A percentile compares a stretch with the other conserved stretches of the same genome.
Conservation (phyloP, 2,797 vertebrate genomes). For the Chaetophractus vellerosus region DNA sequence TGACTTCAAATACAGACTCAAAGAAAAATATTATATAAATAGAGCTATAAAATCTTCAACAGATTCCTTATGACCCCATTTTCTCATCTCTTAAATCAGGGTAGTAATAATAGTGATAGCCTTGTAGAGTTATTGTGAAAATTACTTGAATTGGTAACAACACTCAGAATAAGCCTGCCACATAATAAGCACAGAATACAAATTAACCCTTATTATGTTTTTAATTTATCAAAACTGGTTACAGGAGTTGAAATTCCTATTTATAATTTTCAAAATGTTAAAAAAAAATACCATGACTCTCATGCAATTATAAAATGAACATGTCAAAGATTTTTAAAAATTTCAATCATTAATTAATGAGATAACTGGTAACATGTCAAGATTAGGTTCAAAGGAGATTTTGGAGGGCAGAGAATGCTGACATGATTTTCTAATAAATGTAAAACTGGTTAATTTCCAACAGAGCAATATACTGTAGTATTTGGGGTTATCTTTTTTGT, state of each 20-base stretch:
- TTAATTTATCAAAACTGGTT: conserved; percentile 10
- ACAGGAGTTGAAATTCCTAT: not conserved
- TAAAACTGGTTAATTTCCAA: not conserved
- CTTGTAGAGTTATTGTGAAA: not conserved
- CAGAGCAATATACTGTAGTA: not conserved
- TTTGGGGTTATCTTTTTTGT: conserved; percentile 6
- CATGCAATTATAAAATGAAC: conserved; percentile 20
- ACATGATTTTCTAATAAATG: not conserved
- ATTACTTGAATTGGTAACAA: not conserved
- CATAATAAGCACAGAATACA: not conserved
- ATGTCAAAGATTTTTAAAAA: not conserved
- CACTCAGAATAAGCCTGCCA: not conserved
- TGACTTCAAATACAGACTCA: not conserved
- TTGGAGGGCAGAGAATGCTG: not conserved
- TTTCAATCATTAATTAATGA: not conserved
- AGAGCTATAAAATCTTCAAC: not conserved
- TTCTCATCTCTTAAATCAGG: not conserved
- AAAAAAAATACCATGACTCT: not conserved
- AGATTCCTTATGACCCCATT: not conserved
- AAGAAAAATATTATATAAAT: not conserved
- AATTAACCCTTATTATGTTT: conserved; percentile 7
- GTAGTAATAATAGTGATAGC: not conserved
- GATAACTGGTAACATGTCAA: conserved; percentile 17
- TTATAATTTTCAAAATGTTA: conserved; percentile 10
- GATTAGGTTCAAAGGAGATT: not conserved